Evolutionary conservation across 2,797 vertebrate genomes (phyloP).

Genomic region (Oreochromis grahami): DNA sequence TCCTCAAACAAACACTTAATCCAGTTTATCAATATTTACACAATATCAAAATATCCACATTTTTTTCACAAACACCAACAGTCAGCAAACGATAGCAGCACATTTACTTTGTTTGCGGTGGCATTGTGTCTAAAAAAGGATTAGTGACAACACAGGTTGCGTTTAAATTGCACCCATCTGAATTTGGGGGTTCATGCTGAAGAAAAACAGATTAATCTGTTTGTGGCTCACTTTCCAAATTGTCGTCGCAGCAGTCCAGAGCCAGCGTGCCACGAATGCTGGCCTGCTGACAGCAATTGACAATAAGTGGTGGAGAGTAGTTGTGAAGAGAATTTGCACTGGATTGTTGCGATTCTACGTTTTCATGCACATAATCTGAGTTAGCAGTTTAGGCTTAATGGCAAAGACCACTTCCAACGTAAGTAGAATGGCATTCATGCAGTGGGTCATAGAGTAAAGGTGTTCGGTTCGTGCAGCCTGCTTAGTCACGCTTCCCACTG

Average conservation of each 20-base stretch:
- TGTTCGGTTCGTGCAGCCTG: background rate
- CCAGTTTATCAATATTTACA: background rate
- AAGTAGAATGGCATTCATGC: background rate
- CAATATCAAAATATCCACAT: background rate
- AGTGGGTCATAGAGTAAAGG: background rate
- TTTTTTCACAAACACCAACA: background rate
- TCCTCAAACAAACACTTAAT: background rate
- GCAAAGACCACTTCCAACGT: background rate
- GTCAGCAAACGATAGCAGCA: background rate
- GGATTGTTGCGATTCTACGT: background rate
- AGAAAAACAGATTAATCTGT: background rate
- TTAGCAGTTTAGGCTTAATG: background rate
- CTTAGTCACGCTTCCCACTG: background rate
- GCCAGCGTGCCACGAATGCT: background rate
- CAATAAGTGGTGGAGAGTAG: background rate
- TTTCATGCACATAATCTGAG: background rate
- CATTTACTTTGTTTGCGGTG: background rate
- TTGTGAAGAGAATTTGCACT: background rate
- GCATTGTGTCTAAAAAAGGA: background rate
- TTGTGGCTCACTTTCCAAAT: constrained; percentile 2
- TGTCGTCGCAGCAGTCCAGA: background rate
- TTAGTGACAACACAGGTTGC: background rate
- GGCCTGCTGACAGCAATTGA: background rate
- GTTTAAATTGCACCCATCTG: background rate
- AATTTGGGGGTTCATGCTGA: constrained; percentile 1